phyloP scores from a whole-genome alignment of 2,888 invertebrate genomes.

The Argynnis bischoffii region DNA sequence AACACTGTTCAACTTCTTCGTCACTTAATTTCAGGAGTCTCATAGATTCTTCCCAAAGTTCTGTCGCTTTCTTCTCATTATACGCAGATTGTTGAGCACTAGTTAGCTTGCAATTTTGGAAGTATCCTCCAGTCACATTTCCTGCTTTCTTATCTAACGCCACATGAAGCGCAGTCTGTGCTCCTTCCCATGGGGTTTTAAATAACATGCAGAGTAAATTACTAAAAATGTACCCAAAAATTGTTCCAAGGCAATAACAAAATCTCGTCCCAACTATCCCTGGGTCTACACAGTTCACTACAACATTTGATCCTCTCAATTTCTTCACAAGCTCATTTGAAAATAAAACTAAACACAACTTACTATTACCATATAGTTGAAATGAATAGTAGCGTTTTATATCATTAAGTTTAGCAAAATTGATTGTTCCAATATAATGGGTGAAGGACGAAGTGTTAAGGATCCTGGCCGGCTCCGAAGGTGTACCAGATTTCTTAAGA shows the following conservation, averaged over 20 bases:
- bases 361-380: no score
- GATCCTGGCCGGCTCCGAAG: slow-evolving; percentile 85
- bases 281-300: slow-evolving; percentile 86
- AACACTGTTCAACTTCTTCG: background rate
- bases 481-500: slow-evolving; percentile 78
- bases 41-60: background rate
- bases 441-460: slow-evolving; percentile 88
- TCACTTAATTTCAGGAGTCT: background rate
- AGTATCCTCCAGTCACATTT: no score
- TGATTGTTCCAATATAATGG: slow-evolving; percentile 79
- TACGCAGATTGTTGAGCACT: background rate
- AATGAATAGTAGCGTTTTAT: no score
- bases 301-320: slow-evolving; percentile 59
- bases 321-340: no score
- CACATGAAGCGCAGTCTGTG: no score
- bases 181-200: background rate
- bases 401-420: no score
- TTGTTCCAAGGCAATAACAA: background rate
- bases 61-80: background rate
- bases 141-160: no score
- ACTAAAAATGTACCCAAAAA: background rate
- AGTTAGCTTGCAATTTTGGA: background rate
- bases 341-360: no score
- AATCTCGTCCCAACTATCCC: slow-evolving; percentile 81
- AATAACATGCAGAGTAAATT: background rate